Evolutionary conservation across 2,888 invertebrate species (phyloP), one percentile per base, ranked within the genome.

Genomic region (Drosophila antonietae): DNA sequence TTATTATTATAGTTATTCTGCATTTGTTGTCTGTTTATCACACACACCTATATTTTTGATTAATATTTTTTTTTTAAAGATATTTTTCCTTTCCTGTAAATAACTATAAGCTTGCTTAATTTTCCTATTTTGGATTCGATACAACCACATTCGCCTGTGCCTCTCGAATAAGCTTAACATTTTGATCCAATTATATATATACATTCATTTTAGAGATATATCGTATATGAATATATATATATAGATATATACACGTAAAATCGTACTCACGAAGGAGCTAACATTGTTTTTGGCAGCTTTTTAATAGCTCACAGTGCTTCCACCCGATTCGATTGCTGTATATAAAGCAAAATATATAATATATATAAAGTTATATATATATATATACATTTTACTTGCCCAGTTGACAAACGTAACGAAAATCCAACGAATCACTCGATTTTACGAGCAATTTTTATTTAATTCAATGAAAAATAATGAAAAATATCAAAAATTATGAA

Each of bases 91-190:
- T 35, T 23, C 63, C 47, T 79, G 69, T 81, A 83, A 66, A 83
- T 83, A 83, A 68, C 63, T 64, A n/a, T n/a, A n/a, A n/a, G n/a
- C n/a, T n/a, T 39, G 66, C 49, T 49, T 58, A 71, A 68, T 63
- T 59, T 61, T 58, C 35, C 57, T 55, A 39, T 15, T 39, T 39
- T 56, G 12, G 47, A 62, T 68, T 74, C n/a, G 44, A 61, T 20
- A 9, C 33, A 33, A 43, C n/a, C 52, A 73, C 67, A 78, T 78
- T 85, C 81, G 81, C 72, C 77, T 59, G 81, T 64, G 57, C 57
- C 81, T 75, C 62, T 78, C 84, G 87, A 84, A 84, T 84, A 81
- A 78, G 84, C 84, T 80, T 78, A 81, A 81, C 49, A 53, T 44
- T 53, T 64, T 31, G 55, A 59, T 41, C 58, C 41, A 12, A 31